Conservation (phyloP, 2,888 invertebrate genomes). For the Nasonovia ribisnigri region DNA sequence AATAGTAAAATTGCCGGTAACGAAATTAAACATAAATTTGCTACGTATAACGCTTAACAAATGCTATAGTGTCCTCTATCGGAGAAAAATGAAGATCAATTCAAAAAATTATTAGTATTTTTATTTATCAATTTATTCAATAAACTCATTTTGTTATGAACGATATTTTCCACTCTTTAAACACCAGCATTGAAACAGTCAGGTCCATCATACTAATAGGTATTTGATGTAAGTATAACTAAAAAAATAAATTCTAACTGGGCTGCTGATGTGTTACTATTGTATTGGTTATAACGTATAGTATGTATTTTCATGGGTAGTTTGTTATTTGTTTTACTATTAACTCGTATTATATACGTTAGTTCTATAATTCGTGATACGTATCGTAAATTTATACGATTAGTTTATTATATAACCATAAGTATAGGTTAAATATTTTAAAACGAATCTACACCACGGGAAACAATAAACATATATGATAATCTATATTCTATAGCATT, state of each 20-base stretch:
- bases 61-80: background rate
- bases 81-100: background rate
- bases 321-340: background rate
- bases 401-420: background rate
- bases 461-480: background rate
- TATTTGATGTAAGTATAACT: background rate
- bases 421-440: background rate
- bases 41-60: background rate
- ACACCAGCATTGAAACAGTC: background rate
- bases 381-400: background rate
- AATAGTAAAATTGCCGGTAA: background rate
- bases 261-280: background rate
- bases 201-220: background rate
- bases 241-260: background rate
- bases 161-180: background rate
- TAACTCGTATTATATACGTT: background rate
- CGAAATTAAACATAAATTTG: background rate
- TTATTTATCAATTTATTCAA: background rate
- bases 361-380: conserved; percentile 5
- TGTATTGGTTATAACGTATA: background rate
- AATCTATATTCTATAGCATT: background rate
- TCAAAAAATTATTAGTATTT: background rate
- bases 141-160: background rate
- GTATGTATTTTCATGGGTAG: background rate
- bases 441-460: background rate